Conservation (phyloP, 1,140 invertebrate genomes). For the Holcopasites calliopsidis region DNA sequence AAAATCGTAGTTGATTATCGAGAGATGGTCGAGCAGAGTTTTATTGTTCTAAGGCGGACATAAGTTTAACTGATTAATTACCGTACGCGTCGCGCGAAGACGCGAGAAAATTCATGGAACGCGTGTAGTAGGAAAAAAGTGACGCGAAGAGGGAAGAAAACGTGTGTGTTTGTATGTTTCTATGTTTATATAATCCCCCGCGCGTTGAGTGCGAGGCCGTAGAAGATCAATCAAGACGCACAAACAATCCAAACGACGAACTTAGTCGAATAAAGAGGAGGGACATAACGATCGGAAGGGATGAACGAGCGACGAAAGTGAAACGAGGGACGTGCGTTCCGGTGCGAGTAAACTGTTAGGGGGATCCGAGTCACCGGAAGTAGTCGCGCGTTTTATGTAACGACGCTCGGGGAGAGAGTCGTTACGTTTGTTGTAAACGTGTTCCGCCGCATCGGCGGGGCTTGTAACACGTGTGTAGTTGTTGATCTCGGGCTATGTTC, state of each 20-base stretch:
- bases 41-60: constrained; percentile 38
- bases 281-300: neutral
- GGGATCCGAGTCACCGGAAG: neutral
- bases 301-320: neutral
- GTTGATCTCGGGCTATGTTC: constrained; percentile 19
- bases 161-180: constrained; percentile 74
- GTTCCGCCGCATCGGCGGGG: neutral
- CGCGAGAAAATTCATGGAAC: constrained; percentile 16
- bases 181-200: constrained; percentile 75
- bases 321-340: neutral
- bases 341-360: neutral
- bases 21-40: constrained; percentile 42
- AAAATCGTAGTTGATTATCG: constrained; percentile 59
- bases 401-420: constrained; percentile 8
- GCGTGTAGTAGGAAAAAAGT: constrained; percentile 35
- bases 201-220: constrained; percentile 61
- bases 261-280: neutral
- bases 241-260: constrained; percentile 48
- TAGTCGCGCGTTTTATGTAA: constrained; percentile 10
- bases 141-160: neutral
- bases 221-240: constrained; percentile 59
- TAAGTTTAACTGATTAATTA: constrained; percentile 36
- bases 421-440: constrained; percentile 23
- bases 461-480: constrained; percentile 16
- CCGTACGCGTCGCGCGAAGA: constrained; percentile 40